A percentile compares a stretch with the other conserved stretches of the same genome.
Evolutionary conservation across 2,797 vertebrate species (phyloP).

Genomic region (Sarcoramphus papa): DNA sequence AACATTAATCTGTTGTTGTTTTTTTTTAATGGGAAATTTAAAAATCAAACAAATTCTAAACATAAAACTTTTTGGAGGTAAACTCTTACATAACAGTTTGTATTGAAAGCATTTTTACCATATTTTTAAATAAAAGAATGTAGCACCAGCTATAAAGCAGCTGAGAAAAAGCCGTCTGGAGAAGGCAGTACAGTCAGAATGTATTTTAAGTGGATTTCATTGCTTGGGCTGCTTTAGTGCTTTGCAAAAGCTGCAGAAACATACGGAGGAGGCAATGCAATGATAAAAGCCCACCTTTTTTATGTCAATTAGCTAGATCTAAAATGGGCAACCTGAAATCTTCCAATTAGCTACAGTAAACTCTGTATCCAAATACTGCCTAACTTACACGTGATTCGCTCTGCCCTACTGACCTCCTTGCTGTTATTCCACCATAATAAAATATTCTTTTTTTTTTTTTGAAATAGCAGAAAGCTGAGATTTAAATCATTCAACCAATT

Average conservation of each 20-base stretch:
- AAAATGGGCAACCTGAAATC: neutral
- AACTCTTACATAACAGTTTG: neutral
- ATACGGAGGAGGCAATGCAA: neutral
- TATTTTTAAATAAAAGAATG: neutral
- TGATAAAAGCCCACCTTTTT: neutral
- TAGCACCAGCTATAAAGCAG: neutral
- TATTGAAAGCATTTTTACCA: neutral
- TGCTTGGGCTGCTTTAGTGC: neutral
- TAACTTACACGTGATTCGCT: neutral
- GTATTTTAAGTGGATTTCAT: neutral
- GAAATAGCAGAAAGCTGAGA: neutral
- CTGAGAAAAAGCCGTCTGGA: neutral
- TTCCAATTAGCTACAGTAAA: neutral
- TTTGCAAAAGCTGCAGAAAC: neutral
- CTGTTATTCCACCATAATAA: neutral
- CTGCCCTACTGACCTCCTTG: neutral
- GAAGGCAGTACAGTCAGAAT: neutral
- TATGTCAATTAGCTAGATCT: neutral
- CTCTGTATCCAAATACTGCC: neutral
- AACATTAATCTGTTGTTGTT: neutral
- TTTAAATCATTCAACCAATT: neutral
- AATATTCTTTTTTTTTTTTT: neutral
- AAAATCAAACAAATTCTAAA: neutral
- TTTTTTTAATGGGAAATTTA: neutral
- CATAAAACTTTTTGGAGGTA: neutral